phyloP scores from a whole-genome alignment of 1,140 invertebrate genomes.

The Pseudachorutes palmiensis region DNA sequence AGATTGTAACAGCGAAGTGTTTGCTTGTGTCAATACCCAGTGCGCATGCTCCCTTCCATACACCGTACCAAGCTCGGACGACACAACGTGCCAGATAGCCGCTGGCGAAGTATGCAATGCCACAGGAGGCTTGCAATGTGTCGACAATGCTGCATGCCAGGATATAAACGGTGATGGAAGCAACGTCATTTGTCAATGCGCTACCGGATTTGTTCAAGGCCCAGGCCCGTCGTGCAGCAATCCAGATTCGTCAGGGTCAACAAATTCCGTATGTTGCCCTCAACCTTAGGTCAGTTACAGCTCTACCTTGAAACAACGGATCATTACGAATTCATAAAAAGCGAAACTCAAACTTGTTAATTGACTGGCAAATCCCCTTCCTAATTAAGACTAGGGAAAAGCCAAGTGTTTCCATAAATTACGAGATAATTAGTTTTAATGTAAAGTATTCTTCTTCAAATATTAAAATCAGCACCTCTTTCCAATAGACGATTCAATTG shows the following conservation, averaged over 20 bases:
- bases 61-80: slow-evolving; percentile 16
- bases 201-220: not conserved
- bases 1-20: slow-evolving; percentile 7
- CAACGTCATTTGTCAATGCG: slow-evolving; percentile 8
- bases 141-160: slow-evolving; percentile 19
- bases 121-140: slow-evolving; percentile 14
- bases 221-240: slow-evolving; percentile 5
- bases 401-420: too few relatives aligned
- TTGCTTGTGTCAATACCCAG: slow-evolving; percentile 8
- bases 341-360: too few relatives aligned
- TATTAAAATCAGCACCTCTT: too few relatives aligned
- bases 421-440: too few relatives aligned
- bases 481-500: too few relatives aligned
- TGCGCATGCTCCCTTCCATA: slow-evolving; percentile 25
- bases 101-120: slow-evolving; percentile 21
- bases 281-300: too few relatives aligned
- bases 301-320: too few relatives aligned
- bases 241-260: not conserved
- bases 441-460: too few relatives aligned
- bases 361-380: too few relatives aligned
- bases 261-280: slow-evolving; percentile 12
- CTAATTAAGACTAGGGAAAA: too few relatives aligned
- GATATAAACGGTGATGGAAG: slow-evolving; percentile 5
- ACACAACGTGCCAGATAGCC: slow-evolving; percentile 16
- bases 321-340: too few relatives aligned